Percentiles rank a stretch among this genome's conserved stretches.
Evolutionary conservation across 2,888 invertebrate genomes (phyloP).

Genomic region (Doris montereyensis): DNA sequence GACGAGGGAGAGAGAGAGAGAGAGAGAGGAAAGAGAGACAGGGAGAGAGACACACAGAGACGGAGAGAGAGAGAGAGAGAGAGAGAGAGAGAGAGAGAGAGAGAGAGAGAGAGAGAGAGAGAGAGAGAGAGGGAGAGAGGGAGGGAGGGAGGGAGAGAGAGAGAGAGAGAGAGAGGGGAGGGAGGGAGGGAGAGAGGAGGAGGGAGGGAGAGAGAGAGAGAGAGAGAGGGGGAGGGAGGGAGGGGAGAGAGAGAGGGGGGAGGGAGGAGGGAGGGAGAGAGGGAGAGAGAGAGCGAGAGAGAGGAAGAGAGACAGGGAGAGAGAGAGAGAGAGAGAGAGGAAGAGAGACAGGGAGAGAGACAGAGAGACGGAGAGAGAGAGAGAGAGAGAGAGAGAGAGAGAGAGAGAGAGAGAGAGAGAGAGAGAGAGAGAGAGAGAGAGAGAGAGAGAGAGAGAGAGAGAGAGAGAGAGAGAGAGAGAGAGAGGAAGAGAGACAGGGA

Average conservation of each 20-base stretch:
- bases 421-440: neutral
- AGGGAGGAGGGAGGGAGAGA: no score
- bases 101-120: neutral
- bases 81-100: neutral
- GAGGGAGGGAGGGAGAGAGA: neutral
- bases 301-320: neutral
- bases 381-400: neutral
- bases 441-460: slow-evolving; percentile 3
- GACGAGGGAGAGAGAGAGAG: neutral
- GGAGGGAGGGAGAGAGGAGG: neutral
- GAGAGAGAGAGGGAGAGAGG: neutral
- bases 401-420: slow-evolving; percentile 10
- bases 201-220: slow-evolving; percentile 5
- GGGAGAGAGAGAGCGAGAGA: neutral
- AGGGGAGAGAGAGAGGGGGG: neutral
- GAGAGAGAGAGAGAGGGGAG: neutral
- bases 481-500: neutral
- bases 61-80: neutral
- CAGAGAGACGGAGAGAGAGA: neutral
- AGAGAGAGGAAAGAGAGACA: neutral
- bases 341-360: neutral
- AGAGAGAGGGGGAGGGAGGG: neutral
- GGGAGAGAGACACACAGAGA: neutral
- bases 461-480: slow-evolving; percentile 11
- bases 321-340: neutral